Conservation (phyloP, 2,797 vertebrate genomes). For the Mus caroli region DNA sequence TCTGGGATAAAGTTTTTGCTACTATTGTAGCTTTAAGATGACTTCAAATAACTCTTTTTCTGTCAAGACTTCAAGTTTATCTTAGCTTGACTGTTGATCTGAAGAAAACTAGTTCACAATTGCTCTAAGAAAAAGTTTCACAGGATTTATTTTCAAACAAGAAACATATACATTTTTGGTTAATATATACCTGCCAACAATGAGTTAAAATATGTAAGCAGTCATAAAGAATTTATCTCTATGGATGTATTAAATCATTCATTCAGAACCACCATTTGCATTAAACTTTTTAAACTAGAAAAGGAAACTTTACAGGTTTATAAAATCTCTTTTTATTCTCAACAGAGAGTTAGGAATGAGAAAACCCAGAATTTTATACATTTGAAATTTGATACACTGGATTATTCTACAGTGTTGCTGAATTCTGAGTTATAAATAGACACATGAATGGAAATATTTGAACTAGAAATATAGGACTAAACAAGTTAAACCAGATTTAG, state of each 20-base stretch:
- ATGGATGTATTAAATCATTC: neutral
- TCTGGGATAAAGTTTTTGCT: neutral
- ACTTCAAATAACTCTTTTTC: neutral
- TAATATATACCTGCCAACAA: neutral
- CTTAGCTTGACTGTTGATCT: neutral
- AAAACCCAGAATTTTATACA: neutral
- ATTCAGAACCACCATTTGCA: neutral
- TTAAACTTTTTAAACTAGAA: conserved; percentile 40
- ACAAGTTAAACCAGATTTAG: neutral
- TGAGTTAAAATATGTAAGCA: conserved; percentile 7
- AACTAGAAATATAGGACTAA: neutral
- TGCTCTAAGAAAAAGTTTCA: neutral
- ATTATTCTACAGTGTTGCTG: conserved; percentile 7
- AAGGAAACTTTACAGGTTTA: conserved; percentile 13
- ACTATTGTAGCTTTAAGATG: neutral
- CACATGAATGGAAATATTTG: conserved; percentile 1
- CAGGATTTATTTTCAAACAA: neutral
- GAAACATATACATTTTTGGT: conserved; percentile 2
- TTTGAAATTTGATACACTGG: conserved; percentile 20
- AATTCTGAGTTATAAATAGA: conserved; percentile 45
- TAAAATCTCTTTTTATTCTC: neutral
- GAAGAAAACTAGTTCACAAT: neutral
- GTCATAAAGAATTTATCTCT: neutral
- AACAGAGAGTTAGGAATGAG: conserved; percentile 17
- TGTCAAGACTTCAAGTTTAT: conserved; percentile 18